Evolutionary conservation across 1,140 invertebrate species (phyloP).

Genomic region (Medauroidea extradentata): DNA sequence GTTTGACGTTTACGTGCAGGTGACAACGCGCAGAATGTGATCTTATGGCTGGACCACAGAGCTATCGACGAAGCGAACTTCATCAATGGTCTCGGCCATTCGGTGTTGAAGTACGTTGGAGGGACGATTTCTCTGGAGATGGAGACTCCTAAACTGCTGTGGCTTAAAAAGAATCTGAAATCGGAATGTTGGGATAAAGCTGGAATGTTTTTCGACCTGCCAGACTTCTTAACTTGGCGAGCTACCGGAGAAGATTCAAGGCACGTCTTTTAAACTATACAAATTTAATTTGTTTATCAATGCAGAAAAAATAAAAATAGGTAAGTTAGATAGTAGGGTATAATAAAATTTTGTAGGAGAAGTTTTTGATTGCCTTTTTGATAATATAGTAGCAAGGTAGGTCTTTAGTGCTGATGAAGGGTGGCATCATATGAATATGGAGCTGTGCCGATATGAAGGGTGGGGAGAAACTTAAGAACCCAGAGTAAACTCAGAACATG

Average conservation of each 20-base stretch:
- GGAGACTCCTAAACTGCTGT: constrained; percentile 93
- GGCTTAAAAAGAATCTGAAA: constrained; percentile 80
- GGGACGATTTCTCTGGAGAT: constrained; percentile 92
- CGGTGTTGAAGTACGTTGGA: constrained; percentile 80
- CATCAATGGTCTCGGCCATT: constrained; percentile 75
- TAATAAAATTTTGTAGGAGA: too few relatives aligned
- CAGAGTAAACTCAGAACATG: too few relatives aligned
- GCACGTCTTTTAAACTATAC: too few relatives aligned
- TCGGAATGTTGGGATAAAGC: constrained; percentile 61
- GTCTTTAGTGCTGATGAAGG: too few relatives aligned
- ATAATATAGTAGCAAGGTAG: too few relatives aligned
- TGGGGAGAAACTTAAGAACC: too few relatives aligned
- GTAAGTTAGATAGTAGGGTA: too few relatives aligned
- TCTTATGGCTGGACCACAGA: constrained; percentile 97
- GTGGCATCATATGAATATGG: too few relatives aligned
- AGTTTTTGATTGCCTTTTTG: too few relatives aligned
- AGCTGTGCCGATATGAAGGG: too few relatives aligned
- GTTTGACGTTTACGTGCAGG: constrained; percentile 37
- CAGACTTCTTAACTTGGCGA: constrained; percentile 92
- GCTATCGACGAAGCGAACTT: constrained; percentile 73
- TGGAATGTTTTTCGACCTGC: constrained; percentile 83
- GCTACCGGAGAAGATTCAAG: constrained; percentile 70
- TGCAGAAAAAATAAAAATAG: too few relatives aligned
- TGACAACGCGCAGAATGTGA: constrained; percentile 72
- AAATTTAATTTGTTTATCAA: too few relatives aligned